Evolutionary conservation across 2,888 invertebrate genomes (phyloP).

Genomic region (Reticulitermes lucifugus): DNA sequence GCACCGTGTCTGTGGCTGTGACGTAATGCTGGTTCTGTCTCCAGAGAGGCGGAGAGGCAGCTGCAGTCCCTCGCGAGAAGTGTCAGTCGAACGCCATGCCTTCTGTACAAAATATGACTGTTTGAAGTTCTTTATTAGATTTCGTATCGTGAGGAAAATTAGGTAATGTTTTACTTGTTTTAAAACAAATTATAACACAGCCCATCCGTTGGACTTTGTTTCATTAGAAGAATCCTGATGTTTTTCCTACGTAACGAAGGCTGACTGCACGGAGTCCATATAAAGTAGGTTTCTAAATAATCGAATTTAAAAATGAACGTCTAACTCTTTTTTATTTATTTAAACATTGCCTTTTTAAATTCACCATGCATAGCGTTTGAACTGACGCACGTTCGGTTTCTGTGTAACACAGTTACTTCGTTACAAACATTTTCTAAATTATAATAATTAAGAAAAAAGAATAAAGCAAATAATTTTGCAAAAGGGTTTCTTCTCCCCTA

Average conservation of each 20-base stretch:
- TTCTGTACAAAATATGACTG: constrained; percentile 8
- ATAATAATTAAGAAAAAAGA: constrained; percentile 38
- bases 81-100: constrained; percentile 3
- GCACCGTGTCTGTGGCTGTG: too few relatives aligned
- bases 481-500: neutral
- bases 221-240: constrained; percentile 50
- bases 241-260: constrained; percentile 40
- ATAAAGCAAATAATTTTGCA: constrained; percentile 33
- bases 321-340: constrained; percentile 37
- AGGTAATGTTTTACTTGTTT: constrained; percentile 51
- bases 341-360: constrained; percentile 37
- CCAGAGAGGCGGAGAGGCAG: too few relatives aligned
- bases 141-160: constrained; percentile 50
- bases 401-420: constrained; percentile 16
- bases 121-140: constrained; percentile 49
- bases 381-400: constrained; percentile 25
- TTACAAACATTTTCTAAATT: constrained; percentile 36
- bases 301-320: constrained; percentile 43
- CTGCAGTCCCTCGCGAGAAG: neutral
- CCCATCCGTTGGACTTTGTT: constrained; percentile 49
- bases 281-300: constrained; percentile 43
- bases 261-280: constrained; percentile 33
- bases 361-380: constrained; percentile 5
- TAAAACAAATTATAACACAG: constrained; percentile 48
- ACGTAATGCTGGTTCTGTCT: too few relatives aligned